Evolutionary conservation across 2,797 vertebrate genomes (phyloP).

Genomic region (Crotalus adamanteus): DNA sequence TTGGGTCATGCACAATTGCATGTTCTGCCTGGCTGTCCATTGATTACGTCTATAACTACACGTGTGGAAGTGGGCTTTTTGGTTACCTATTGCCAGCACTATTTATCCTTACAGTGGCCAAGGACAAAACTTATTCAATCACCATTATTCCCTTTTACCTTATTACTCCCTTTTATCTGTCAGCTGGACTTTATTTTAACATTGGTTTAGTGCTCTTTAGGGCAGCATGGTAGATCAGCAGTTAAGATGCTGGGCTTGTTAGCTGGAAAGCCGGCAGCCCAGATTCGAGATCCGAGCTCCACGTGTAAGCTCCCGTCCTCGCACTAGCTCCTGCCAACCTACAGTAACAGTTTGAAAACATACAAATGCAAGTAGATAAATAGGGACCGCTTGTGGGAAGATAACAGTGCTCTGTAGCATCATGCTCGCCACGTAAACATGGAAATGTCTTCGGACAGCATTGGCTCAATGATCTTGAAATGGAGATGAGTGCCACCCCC

Average conservation of each 20-base stretch:
- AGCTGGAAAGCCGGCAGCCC: not conserved
- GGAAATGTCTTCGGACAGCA: not conserved
- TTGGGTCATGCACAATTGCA: not conserved
- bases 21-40: not conserved
- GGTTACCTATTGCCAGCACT: not conserved
- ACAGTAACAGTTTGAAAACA: not conserved
- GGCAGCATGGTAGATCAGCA: rapidly evolving
- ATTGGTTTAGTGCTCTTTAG: not conserved
- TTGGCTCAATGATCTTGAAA: not conserved
- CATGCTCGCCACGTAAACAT: not conserved
- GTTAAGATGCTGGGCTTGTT: not conserved
- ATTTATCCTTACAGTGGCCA: not conserved
- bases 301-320: not conserved
- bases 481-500: not conserved
- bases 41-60: not conserved
- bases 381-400: not conserved
- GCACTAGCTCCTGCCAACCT: not conserved
- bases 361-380: not conserved
- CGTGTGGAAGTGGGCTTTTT: not conserved
- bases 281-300: not conserved
- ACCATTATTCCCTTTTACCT: not conserved
- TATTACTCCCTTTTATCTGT: not conserved
- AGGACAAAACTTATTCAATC: not conserved
- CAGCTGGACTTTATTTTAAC: not conserved
- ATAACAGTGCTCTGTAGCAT: not conserved